These are phyloP conservation scores for Mormyrus iriodes DNA, from an alignment of 2,113 vertebrate genomes.

Conservation along the genomic window DNA sequence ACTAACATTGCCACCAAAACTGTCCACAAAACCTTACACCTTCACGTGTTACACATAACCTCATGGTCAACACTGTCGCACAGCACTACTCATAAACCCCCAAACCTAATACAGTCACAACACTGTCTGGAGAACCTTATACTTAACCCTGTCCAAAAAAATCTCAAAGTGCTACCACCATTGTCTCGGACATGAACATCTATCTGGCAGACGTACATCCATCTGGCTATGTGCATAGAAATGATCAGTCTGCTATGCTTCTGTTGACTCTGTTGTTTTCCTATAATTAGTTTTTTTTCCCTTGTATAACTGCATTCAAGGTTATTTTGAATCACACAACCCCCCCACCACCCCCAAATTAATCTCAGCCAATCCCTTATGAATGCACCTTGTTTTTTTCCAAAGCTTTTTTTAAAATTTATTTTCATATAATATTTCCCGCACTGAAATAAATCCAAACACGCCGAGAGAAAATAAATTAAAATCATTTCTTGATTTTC, in stretches of 20 bases:
- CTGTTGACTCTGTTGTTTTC: conserved; percentile 16
- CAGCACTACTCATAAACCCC: background rate
- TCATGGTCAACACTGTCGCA: background rate
- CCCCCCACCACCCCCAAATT: background rate
- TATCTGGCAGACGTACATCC: background rate
- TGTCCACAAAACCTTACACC: background rate
- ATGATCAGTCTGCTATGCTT: conserved; percentile 47
- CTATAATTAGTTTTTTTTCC: conserved; percentile 13
- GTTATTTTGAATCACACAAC: conserved; percentile 12
- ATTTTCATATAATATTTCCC: conserved; percentile 5
- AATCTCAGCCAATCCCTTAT: conserved; percentile 1
- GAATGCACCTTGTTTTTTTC: conserved; percentile 21
- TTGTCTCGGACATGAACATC: background rate
- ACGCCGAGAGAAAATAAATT: background rate
- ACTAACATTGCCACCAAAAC: background rate
- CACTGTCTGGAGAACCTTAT: background rate
- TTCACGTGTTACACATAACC: background rate
- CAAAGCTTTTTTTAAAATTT: background rate
- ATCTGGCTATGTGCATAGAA: conserved; percentile 17
- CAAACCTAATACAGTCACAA: background rate
- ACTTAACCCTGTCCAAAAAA: background rate
- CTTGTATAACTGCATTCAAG: conserved; percentile 14
- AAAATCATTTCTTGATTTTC: conserved; percentile 14
- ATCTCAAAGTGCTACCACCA: conserved; percentile 2
- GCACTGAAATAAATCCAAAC: background rate